Evolutionary conservation across 2,797 vertebrate genomes (phyloP).

Genomic region (Helicolenus hilgendorfi): DNA sequence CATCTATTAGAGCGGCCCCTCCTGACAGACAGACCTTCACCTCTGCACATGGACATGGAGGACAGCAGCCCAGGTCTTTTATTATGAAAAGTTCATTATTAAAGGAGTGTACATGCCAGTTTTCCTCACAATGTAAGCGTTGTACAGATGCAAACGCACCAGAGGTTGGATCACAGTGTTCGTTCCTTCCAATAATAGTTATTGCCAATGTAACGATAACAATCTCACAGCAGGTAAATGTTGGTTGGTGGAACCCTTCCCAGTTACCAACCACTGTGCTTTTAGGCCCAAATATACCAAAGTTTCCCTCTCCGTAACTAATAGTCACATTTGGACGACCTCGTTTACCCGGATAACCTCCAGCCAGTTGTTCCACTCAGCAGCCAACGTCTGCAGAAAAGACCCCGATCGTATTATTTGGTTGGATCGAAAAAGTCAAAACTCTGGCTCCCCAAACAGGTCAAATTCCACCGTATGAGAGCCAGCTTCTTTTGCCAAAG

Average conservation of each 20-base stretch:
- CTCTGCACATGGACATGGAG: slow-evolving; percentile 97
- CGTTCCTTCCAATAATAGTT: background rate
- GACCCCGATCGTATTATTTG: slow-evolving; percentile 22
- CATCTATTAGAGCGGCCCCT: slow-evolving; percentile 92
- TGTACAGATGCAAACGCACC: background rate
- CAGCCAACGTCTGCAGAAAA: slow-evolving; percentile 29
- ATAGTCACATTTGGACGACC: background rate
- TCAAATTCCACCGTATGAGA: slow-evolving; percentile 23
- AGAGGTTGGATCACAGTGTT: background rate
- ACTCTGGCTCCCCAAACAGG: slow-evolving; percentile 15
- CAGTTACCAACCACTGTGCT: background rate
- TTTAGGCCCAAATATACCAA: background rate
- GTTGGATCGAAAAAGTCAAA: slow-evolving; percentile 23
- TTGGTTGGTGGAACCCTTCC: background rate
- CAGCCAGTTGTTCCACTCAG: slow-evolving; percentile 26
- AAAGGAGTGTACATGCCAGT: background rate
- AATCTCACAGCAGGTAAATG: slow-evolving; percentile 3
- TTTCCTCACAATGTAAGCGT: background rate
- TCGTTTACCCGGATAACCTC: background rate
- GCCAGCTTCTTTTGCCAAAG: slow-evolving; percentile 16
- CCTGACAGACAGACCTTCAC: slow-evolving; percentile 94
- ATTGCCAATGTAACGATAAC: background rate
- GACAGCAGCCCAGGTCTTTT: slow-evolving; percentile 88
- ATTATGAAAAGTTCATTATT: background rate
- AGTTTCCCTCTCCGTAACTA: background rate